phyloP scores from a whole-genome alignment of 1,140 invertebrate species.

The Palaemon carinicauda region DNA sequence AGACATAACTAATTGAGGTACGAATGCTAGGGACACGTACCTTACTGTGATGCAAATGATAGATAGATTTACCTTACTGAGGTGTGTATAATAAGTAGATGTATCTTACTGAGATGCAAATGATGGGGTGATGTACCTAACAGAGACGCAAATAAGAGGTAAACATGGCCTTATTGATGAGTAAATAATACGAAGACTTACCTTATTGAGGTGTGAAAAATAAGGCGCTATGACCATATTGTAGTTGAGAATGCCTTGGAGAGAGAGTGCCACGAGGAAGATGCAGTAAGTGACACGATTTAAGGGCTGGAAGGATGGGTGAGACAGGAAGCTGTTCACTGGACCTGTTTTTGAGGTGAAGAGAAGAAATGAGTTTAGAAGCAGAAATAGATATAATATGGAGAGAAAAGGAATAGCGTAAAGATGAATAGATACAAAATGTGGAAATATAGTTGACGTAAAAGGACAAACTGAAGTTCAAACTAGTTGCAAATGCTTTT shows the following conservation, averaged over 20 bases:
- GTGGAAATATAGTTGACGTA: neutral
- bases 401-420: neutral
- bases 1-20: neutral
- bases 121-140: neutral
- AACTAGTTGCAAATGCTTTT: no score
- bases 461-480: no score
- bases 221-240: neutral
- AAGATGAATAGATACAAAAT: neutral
- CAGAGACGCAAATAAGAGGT: neutral
- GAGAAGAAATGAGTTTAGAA: no score
- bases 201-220: constrained; percentile 6
- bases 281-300: constrained; percentile 89
- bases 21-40: neutral
- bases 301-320: constrained; percentile 81
- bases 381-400: no score
- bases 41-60: neutral
- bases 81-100: neutral
- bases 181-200: neutral
- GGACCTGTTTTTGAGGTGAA: constrained; percentile 56
- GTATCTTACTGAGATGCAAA: no score
- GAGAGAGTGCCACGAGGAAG: constrained; percentile 79
- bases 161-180: neutral
- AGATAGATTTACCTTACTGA: no score
- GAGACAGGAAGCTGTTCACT: constrained; percentile 79
- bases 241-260: neutral